phyloP scores from a whole-genome alignment of 2,888 invertebrate species.

The Cataglyphis rosenhaueri region DNA sequence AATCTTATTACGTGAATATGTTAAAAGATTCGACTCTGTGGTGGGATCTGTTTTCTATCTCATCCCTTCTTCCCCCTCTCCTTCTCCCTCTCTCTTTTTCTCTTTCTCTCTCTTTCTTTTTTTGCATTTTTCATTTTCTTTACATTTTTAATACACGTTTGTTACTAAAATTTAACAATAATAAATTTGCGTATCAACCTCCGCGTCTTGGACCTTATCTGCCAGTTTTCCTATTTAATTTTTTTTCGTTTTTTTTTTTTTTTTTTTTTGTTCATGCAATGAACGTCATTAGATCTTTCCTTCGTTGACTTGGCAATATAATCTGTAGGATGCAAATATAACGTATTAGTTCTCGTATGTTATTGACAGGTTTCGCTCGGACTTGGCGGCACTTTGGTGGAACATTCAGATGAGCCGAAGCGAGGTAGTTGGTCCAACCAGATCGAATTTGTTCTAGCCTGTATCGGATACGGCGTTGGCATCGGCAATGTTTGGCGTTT shows the following conservation, averaged over 20 bases:
- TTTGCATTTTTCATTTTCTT: too few species aligned
- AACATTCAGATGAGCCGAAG: slow-evolving; percentile 76
- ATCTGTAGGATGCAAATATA: slow-evolving; percentile 72
- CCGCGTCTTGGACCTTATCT: too few species aligned
- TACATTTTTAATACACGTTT: too few species aligned
- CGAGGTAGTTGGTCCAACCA: slow-evolving; percentile 88
- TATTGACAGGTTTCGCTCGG: slow-evolving; percentile 79
- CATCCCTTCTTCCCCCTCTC: too few species aligned
- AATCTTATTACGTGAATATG: slow-evolving; percentile 69
- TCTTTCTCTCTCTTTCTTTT: background rate
- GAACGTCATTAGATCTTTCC: slow-evolving; percentile 13
- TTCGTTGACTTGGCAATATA: slow-evolving; percentile 53
- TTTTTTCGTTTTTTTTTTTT: background rate
- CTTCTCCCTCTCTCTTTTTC: too few species aligned
- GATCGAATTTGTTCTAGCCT: slow-evolving; percentile 91
- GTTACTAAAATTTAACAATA: too few species aligned
- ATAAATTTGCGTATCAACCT: too few species aligned
- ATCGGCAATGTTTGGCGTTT: slow-evolving; percentile 93
- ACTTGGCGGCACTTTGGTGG: slow-evolving; percentile 78
- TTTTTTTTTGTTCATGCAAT: background rate
- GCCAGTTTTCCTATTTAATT: too few species aligned
- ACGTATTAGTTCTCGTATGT: slow-evolving; percentile 62
- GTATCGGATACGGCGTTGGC: slow-evolving; percentile 92
- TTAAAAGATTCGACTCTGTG: slow-evolving; percentile 8
- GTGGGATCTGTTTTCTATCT: background rate